Percentiles rank a stretch among this genome's conserved stretches.
Evolutionary conservation across 2,113 vertebrate genomes (phyloP).

Genomic region (Megalops atlanticus): DNA sequence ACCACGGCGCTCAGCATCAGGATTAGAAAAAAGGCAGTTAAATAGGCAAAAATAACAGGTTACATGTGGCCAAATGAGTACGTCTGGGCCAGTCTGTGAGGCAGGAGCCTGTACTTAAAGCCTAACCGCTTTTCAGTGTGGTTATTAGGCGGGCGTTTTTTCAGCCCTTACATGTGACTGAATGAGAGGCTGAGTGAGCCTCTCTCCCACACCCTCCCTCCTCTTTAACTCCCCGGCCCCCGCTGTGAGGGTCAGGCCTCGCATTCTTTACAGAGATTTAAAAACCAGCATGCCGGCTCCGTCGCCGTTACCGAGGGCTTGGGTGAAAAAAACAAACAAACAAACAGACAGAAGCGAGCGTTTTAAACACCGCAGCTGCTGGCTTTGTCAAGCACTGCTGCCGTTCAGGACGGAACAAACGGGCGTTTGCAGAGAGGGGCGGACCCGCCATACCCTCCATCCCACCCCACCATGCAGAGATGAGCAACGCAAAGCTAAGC

Average conservation of each 20-base stretch:
- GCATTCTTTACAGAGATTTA: constrained; percentile 44
- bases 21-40: neutral
- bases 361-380: constrained; percentile 14
- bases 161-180: neutral
- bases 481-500: too few relatives aligned
- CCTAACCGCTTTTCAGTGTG: neutral
- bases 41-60: neutral
- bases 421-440: too few relatives aligned
- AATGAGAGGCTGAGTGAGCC: neutral
- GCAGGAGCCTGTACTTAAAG: neutral
- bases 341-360: neutral
- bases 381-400: neutral
- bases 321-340: constrained; percentile 24
- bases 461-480: too few relatives aligned
- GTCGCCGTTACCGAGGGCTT: constrained; percentile 22
- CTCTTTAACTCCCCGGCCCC: neutral
- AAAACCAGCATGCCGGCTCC: constrained; percentile 26
- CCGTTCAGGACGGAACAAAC: neutral
- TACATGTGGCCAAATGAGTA: neutral
- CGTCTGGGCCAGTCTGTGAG: neutral
- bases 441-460: too few relatives aligned
- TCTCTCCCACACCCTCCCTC: constrained; percentile 4
- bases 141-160: neutral
- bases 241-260: constrained; percentile 28
- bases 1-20: too few relatives aligned